These are phyloP conservation scores for Rotaria macrura DNA, from an alignment of 2,888 invertebrate species.

Conservation along the genomic window DNA sequence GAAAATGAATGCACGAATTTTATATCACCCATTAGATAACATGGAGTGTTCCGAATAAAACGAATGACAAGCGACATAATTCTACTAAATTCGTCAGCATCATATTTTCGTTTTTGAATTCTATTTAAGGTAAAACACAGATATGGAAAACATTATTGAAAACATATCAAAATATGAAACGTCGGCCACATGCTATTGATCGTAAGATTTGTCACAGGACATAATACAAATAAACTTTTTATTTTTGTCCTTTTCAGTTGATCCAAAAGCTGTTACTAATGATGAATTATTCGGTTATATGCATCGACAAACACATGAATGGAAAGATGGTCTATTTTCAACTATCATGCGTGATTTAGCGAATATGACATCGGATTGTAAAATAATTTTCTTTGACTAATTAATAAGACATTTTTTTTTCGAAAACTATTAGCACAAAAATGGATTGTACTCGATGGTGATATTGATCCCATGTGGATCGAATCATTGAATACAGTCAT, in stretches of 20 bases:
- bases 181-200: constrained; percentile 34
- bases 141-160: constrained; percentile 34
- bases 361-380: constrained; percentile 51
- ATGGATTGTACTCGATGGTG: constrained; percentile 34
- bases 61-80: too few species aligned
- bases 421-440: constrained; percentile 7
- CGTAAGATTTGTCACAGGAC: constrained; percentile 14
- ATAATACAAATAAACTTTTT: too few species aligned
- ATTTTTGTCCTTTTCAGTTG: not conserved
- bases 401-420: constrained; percentile 44
- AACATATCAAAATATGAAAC: constrained; percentile 32
- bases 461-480: constrained; percentile 35
- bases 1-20: too few species aligned
- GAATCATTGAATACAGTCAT: constrained; percentile 34
- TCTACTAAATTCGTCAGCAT: too few species aligned
- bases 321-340: constrained; percentile 39
- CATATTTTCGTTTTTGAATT: not conserved
- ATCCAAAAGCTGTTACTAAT: constrained; percentile 35
- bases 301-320: constrained; percentile 19
- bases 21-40: too few species aligned
- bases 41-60: too few species aligned
- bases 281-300: constrained; percentile 35
- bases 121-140: constrained; percentile 21
- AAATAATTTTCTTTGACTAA: constrained; percentile 48
- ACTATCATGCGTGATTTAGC: constrained; percentile 48